Base-by-base conservation (phyloP, 1,140 invertebrate genomes). In the Tenebrio molitor region DNA sequence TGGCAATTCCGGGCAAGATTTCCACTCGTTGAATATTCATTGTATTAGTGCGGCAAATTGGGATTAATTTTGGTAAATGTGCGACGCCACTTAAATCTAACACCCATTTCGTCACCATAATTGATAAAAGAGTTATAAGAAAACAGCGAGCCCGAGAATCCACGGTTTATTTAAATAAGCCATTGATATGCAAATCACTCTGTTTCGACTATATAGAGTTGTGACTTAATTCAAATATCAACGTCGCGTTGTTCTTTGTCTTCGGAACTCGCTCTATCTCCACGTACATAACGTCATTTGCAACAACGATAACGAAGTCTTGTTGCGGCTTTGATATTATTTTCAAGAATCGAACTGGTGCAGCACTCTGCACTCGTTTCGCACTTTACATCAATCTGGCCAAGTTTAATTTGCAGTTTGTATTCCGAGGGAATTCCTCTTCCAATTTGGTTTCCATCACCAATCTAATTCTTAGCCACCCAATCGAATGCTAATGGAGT, bases 221-320 rank as follows among this genome's bases (percentile, higher is more conserved):
- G 63, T 44, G 63, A 65, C 63, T 65, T 65, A 65, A 65, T 65
- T 65, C 63, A 44, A 65, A 65, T 58, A 58, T 58, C 50, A 58
- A 12, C 50, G 50, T n/a, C 50, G 50, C 33, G 14, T 15, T 65
- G 14, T 39, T 65, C 63, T 63, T 63, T 63, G 58, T 63, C 29
- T 63, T 16, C 14, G 2, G 19, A 29, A 8, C 23, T 6, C 12
- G 10, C 17, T 34, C 41, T 16, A 44, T 44, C 16, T 16, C 12
- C 14, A 50, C 7, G 29, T n/a, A n/a, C n/a, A n/a, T 39, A 34
- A 63, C 33, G 34, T 33, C 33, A 63, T 63, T 63, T 63, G 58
- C 58, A 15, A n/a, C n/a, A n/a, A 63, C 29, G 58, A 63, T 63
- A 63, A 63, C 25, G 58, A 63, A 63, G 58, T 63, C 58, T 50